Evolutionary conservation across 2,797 vertebrate genomes (phyloP).

Genomic region (Hephaestus fuliginosus): DNA sequence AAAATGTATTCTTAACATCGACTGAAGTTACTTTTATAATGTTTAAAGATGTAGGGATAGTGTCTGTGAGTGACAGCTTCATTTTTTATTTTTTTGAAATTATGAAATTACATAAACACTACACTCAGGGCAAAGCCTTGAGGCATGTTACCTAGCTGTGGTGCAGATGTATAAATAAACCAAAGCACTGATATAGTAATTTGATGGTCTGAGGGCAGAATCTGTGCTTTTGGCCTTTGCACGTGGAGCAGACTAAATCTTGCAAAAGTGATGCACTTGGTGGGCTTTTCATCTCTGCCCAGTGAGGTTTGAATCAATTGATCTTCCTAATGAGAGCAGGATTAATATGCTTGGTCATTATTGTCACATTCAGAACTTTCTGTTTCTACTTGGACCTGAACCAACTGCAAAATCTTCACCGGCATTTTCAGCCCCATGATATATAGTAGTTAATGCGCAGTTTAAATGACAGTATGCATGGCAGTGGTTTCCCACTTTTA

Average conservation of each 20-base stretch:
- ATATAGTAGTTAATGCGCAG: constrained; percentile 1
- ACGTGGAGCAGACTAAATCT: constrained; percentile 30
- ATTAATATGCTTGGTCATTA: constrained; percentile 56
- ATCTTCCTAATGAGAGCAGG: constrained; percentile 53
- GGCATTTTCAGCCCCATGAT: constrained; percentile 13
- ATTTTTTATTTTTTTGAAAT: not conserved
- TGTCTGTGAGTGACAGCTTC: constrained; percentile 2
- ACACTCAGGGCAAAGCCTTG: not conserved
- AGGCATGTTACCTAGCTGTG: constrained; percentile 18
- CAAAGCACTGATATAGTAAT: constrained; percentile 26
- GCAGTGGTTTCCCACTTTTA: constrained; percentile 32
- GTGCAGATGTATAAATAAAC: constrained; percentile 34
- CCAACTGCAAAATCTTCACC: constrained; percentile 13
- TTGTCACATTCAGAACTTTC: constrained; percentile 44
- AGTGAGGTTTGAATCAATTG: constrained; percentile 41
- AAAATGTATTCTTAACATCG: not conserved
- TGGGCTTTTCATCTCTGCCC: constrained; percentile 24
- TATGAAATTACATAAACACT: not conserved
- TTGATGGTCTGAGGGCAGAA: constrained; percentile 33
- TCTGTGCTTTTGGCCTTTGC: constrained; percentile 18
- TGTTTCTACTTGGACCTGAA: constrained; percentile 41
- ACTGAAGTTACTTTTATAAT: not conserved
- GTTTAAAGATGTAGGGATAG: not conserved
- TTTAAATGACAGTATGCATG: constrained; percentile 25
- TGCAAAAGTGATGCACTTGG: constrained; percentile 21